Conservation (phyloP, 2,888 invertebrate species). For the Morpho helenor region DNA sequence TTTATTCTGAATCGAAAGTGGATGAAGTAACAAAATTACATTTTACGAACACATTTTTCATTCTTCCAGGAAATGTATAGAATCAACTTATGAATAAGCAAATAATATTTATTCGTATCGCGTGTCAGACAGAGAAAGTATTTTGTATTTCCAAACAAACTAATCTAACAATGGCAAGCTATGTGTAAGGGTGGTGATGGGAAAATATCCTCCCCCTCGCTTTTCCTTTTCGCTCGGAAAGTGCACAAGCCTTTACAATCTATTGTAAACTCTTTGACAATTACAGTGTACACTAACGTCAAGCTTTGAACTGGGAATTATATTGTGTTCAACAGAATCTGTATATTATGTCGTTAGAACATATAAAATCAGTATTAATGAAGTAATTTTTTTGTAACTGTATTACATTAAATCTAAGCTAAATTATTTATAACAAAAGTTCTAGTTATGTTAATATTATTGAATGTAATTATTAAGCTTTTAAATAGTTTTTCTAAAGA, state of each 20-base stretch:
- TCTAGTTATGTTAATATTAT: too few species aligned
- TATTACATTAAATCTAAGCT: too few species aligned
- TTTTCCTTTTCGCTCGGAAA: conserved; percentile 48
- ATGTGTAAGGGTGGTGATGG: conserved; percentile 35
- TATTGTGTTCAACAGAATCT: conserved; percentile 4
- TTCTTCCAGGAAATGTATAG: conserved; percentile 42
- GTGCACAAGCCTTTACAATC: conserved; percentile 42
- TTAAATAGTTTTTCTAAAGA: too few species aligned
- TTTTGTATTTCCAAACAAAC: conserved; percentile 72
- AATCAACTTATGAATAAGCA: conserved; percentile 61
- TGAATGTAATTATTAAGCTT: too few species aligned
- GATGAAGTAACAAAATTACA: too few species aligned
- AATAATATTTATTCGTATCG: conserved; percentile 68
- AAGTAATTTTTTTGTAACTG: too few species aligned
- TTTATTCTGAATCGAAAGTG: too few species aligned
- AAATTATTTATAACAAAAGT: too few species aligned
- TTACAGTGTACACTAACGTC: conserved; percentile 27
- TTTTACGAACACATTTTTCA: too few species aligned
- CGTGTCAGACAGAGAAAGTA: conserved; percentile 66
- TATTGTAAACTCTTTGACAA: conserved; percentile 34
- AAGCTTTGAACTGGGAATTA: conserved; percentile 26
- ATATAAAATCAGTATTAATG: too few species aligned
- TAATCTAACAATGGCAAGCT: conserved; percentile 62
- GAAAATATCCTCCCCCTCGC: conserved; percentile 49
- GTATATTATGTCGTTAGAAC: too few species aligned